phyloP scores from a whole-genome alignment of 2,113 vertebrate species.

The Promerops cafer region DNA sequence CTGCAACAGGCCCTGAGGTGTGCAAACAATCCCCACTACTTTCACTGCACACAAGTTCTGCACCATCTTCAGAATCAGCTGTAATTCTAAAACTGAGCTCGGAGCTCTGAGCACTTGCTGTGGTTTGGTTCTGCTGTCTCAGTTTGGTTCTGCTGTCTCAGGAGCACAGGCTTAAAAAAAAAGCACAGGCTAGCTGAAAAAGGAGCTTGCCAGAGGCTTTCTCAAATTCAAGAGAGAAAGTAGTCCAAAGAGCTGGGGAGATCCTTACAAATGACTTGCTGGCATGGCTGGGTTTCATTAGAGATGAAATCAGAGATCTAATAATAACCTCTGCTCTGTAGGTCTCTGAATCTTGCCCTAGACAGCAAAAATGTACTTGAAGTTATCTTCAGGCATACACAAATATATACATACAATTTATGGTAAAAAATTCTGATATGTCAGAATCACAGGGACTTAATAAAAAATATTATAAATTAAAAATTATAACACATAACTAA shows the following conservation, averaged over 20 bases:
- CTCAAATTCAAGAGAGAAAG: not conserved
- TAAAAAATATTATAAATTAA: not conserved
- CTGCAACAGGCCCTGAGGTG: fast-evolving
- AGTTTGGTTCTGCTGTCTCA: not conserved
- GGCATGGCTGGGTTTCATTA: not conserved
- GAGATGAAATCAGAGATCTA: not conserved
- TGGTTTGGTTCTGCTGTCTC: not conserved
- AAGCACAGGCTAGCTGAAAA: not conserved
- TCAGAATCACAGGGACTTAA: not conserved
- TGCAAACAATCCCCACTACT: not conserved
- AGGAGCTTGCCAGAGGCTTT: not conserved
- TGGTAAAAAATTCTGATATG: not conserved
- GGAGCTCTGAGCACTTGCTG: not conserved
- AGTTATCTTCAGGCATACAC: not conserved
- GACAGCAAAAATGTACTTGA: not conserved
- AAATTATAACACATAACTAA: not conserved
- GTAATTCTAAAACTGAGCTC: not conserved
- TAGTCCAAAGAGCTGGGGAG: not conserved
- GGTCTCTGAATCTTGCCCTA: not conserved
- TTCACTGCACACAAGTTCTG: not conserved
- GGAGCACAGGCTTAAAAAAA: not conserved
- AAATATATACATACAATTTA: not conserved
- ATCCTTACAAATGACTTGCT: not conserved
- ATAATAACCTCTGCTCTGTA: not conserved
- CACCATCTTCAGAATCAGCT: not conserved